These are phyloP conservation scores for Herminia tarsipennalis DNA, from an alignment of 2,888 invertebrate genomes.

Conservation along the genomic window DNA sequence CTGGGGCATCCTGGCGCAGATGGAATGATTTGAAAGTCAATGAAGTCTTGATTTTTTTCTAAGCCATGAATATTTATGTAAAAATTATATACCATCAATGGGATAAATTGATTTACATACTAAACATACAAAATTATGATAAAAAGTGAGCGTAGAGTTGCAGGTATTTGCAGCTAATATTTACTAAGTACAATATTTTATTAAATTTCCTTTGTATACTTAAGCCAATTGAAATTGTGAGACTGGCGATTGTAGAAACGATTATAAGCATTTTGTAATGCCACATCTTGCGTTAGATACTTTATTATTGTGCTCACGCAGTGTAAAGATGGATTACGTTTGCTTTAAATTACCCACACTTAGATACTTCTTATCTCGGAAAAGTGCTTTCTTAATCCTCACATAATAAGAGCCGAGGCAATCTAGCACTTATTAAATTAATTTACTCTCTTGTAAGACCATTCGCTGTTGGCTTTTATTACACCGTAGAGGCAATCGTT, in stretches of 20 bases:
- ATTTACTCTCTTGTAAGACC: not conserved
- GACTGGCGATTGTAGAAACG: constrained; percentile 10
- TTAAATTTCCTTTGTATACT: constrained; percentile 1
- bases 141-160: too few relatives aligned
- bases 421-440: not conserved
- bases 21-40: too few relatives aligned
- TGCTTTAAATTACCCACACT: constrained; percentile 34
- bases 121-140: too few relatives aligned
- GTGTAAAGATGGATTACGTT: constrained; percentile 47
- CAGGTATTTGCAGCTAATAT: too few relatives aligned
- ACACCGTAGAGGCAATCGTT: not conserved
- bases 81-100: too few relatives aligned
- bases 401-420: constrained; percentile 1
- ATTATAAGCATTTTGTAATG: constrained; percentile 21
- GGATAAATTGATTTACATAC: too few relatives aligned
- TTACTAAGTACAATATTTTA: too few relatives aligned
- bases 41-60: too few relatives aligned
- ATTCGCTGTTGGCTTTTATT: too few relatives aligned
- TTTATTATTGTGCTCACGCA: constrained; percentile 41
- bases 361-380: constrained; percentile 28
- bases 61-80: too few relatives aligned
- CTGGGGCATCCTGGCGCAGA: too few relatives aligned
- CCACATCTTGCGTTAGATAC: constrained; percentile 17
- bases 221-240: constrained; percentile 7
- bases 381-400: constrained; percentile 28